These are phyloP conservation scores for Ceratosolen solmsi DNA, from an alignment of 1,140 invertebrate genomes.

Conservation along the genomic window DNA sequence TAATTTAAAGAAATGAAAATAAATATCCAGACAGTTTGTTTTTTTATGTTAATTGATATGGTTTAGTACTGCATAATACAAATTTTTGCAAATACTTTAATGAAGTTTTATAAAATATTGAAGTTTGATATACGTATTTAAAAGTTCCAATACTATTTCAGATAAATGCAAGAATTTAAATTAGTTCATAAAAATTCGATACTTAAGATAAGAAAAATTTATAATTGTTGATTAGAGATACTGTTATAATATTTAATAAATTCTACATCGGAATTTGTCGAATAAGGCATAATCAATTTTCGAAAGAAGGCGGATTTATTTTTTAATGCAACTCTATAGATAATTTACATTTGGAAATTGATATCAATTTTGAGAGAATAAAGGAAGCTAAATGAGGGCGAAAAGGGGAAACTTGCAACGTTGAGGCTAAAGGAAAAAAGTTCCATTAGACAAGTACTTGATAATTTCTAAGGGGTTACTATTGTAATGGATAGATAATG, in stretches of 20 bases:
- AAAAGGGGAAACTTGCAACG: not conserved
- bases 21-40: too few species aligned
- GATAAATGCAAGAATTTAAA: too few species aligned
- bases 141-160: too few species aligned
- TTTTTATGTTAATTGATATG: too few species aligned
- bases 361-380: constrained; percentile 21
- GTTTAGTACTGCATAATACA: too few species aligned
- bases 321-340: too few species aligned
- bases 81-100: too few species aligned
- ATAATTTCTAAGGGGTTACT: constrained; percentile 26
- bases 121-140: too few species aligned
- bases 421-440: too few species aligned
- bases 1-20: too few species aligned
- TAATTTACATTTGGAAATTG: constrained; percentile 28
- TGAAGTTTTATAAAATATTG: too few species aligned
- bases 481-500: too few species aligned
- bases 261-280: not conserved
- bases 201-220: not conserved
- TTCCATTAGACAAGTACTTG: not conserved
- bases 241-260: constrained; percentile 6
- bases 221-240: not conserved
- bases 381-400: constrained; percentile 9
- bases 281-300: not conserved
- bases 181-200: not conserved
- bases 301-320: constrained; percentile 30